These are phyloP conservation scores for Erpetoichthys calabaricus DNA, from an alignment of 2,797 vertebrate species.

Conservation along the genomic window DNA sequence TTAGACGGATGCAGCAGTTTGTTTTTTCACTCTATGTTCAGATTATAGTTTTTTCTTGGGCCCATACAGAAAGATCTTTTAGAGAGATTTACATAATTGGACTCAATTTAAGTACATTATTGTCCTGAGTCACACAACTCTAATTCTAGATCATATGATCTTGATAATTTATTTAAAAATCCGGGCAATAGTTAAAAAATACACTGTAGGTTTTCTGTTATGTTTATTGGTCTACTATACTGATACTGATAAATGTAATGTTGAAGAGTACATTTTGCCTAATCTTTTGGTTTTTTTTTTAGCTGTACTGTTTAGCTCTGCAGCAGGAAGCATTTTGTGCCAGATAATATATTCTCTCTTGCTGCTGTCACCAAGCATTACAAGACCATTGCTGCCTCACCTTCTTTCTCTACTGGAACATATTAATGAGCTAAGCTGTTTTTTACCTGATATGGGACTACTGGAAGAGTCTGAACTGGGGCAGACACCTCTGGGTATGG, in stretches of 20 bases:
- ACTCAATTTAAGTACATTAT: too few relatives aligned
- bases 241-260: background rate
- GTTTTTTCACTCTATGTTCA: too few relatives aligned
- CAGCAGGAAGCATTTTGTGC: conserved; percentile 57
- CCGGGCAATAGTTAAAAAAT: too few relatives aligned
- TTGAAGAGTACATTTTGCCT: background rate
- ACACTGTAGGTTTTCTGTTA: too few relatives aligned
- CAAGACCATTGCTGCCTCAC: conserved; percentile 53
- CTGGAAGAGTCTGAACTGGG: conserved; percentile 51
- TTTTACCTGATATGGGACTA: conserved; percentile 45
- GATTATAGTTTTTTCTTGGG: too few relatives aligned
- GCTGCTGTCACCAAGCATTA: conserved; percentile 46
- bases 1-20: too few relatives aligned
- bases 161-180: too few relatives aligned
- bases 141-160: too few relatives aligned
- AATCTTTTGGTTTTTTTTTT: background rate
- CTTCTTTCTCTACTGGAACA: conserved; percentile 52
- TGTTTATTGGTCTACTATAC: too few relatives aligned
- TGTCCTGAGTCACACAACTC: too few relatives aligned
- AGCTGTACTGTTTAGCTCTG: conserved; percentile 58
- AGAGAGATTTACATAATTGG: too few relatives aligned
- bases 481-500: conserved; percentile 26
- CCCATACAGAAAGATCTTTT: too few relatives aligned
- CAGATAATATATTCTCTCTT: conserved; percentile 61
- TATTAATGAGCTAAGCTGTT: conserved; percentile 51